Conservation (phyloP, 2,797 vertebrate species). For the Falco cherrug region DNA sequence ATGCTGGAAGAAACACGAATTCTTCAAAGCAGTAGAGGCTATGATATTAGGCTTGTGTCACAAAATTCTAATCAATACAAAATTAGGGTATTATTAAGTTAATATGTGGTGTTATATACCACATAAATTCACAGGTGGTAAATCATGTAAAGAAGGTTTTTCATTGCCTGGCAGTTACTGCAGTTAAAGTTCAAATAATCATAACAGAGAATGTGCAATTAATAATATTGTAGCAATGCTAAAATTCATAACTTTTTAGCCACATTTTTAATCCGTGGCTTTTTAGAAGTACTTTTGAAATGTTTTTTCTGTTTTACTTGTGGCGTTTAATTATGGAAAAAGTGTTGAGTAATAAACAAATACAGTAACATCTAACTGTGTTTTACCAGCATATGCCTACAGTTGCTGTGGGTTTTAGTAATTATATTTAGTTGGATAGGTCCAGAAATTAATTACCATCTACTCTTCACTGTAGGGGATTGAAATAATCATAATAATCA, state of each 20-base stretch:
- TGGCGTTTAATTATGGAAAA: neutral
- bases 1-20: neutral
- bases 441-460: slow-evolving; percentile 29
- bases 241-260: neutral
- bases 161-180: neutral
- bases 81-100: neutral
- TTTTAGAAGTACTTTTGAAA: neutral
- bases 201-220: neutral
- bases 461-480: slow-evolving; percentile 7
- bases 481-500: slow-evolving; percentile 34
- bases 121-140: neutral
- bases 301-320: slow-evolving; percentile 24
- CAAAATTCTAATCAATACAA: neutral
- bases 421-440: slow-evolving; percentile 23
- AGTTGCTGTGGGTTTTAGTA: slow-evolving; percentile 14
- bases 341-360: neutral
- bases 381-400: slow-evolving; percentile 13
- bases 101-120: neutral
- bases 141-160: neutral
- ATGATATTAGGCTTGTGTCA: neutral
- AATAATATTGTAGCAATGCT: neutral
- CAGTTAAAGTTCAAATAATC: neutral
- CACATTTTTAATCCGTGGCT: neutral
- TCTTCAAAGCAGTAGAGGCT: neutral
- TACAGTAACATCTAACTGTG: neutral